These are phyloP conservation scores for Ochropleura plecta DNA, from an alignment of 2,888 invertebrate species.

Conservation along the genomic window DNA sequence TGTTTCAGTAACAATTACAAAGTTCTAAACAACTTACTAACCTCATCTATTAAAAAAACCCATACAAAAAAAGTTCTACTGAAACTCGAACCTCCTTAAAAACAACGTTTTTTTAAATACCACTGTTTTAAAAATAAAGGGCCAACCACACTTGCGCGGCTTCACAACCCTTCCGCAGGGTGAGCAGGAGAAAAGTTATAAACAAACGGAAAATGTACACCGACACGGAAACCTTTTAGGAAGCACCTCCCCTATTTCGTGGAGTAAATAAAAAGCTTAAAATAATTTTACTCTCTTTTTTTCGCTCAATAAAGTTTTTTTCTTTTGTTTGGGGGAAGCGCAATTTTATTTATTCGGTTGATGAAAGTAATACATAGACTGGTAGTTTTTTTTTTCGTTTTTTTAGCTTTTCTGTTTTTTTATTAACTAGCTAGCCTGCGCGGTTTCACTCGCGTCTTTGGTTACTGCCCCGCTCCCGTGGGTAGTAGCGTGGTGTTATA, in stretches of 20 bases:
- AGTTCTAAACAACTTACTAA: constrained; percentile 22
- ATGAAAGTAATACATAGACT: not conserved
- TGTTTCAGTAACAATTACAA: constrained; percentile 24
- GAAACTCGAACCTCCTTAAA: constrained; percentile 36
- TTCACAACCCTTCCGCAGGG: constrained; percentile 83
- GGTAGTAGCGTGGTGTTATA: no score
- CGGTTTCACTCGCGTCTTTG: no score
- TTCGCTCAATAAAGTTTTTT: constrained; percentile 32
- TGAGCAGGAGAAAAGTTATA: constrained; percentile 67
- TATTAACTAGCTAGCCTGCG: no score
- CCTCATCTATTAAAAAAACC: not conserved
- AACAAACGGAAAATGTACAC: constrained; percentile 79
- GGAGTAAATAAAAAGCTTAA: constrained; percentile 80
- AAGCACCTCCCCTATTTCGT: constrained; percentile 84
- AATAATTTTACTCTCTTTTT: constrained; percentile 57
- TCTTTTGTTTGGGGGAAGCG: not conserved
- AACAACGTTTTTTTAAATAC: constrained; percentile 44
- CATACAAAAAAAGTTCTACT: constrained; percentile 20
- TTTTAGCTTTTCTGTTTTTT: not conserved
- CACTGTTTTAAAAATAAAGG: constrained; percentile 63
- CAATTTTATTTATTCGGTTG: not conserved
- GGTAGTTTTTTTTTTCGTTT: not conserved
- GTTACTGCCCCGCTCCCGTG: no score
- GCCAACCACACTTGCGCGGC: constrained; percentile 77
- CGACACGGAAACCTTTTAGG: constrained; percentile 86